These are phyloP conservation scores for cattle (Bos taurus) DNA, from an alignment of 2,113 vertebrate species.

Conservation along the genomic window DNA sequence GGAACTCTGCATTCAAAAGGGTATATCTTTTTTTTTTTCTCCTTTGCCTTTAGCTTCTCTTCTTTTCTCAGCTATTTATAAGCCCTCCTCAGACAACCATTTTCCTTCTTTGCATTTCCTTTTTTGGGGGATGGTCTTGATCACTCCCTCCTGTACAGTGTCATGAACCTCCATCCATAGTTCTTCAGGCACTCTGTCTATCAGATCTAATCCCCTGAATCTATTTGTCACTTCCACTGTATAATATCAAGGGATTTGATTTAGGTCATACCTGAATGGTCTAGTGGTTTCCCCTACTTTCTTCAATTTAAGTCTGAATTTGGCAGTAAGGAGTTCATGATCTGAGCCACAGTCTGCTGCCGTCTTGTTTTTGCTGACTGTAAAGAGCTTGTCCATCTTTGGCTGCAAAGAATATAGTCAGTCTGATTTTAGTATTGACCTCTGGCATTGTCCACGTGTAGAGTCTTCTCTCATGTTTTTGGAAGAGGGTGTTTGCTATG, in stretches of 20 bases:
- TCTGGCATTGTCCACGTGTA: not conserved
- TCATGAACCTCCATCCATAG: not conserved
- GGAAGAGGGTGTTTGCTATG: not conserved
- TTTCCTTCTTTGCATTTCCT: not conserved
- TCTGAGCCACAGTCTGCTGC: not conserved
- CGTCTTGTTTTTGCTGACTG: not conserved
- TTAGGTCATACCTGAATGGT: not conserved
- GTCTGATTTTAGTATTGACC: not conserved
- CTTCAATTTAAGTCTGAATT: not conserved
- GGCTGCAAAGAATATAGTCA: not conserved
- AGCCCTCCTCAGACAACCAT: not conserved
- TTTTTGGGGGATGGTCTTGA: not conserved
- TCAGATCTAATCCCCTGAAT: not conserved
- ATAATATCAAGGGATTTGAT: not conserved
- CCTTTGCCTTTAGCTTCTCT: not conserved
- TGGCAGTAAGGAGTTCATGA: not conserved
- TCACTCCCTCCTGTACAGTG: not conserved
- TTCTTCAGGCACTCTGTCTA: not conserved
- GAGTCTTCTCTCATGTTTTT: not conserved
- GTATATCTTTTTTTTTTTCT: not conserved
- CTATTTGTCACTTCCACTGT: not conserved
- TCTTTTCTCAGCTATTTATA: not conserved
- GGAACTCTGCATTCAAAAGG: not conserved
- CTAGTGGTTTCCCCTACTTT: not conserved
- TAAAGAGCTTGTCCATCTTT: not conserved